Evolutionary conservation across 2,888 invertebrate species (phyloP), one percentile per base, ranked within the genome.

Genomic region (Scaptomyza reducta): DNA sequence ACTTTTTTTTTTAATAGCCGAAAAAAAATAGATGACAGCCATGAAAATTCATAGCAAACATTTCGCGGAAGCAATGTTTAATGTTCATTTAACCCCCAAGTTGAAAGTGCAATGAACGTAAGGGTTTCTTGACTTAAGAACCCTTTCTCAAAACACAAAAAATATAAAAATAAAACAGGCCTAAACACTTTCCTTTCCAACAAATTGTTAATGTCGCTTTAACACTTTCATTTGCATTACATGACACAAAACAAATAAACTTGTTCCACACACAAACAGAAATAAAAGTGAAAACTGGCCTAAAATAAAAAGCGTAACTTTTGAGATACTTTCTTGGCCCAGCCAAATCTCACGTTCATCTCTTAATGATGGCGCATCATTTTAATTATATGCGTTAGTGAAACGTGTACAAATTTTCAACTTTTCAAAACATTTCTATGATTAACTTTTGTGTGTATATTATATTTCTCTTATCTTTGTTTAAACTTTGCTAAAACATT

Each of bases 261-360:
- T 69, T 72, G 86, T 86, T 79, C 62, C 22, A 22, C 22, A 22
- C 22, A 22, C 22, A 22, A 1, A 22, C 22, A 22, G 4, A 22
- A 87, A 85, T 77, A 83, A 83, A 83, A 83, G 87, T 87, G 83
- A 83, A 83, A 83, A 78, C 77, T 69, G 65, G 49, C 41, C 38
- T 50, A 18, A 33, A 33, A 7, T 7, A 35, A 33, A 9, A 18
- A 16, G 3, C 58, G 65, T 64, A 59, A 51, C 22, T 49, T 49
- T 44, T 11, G 22, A 62, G 63, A 50, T 51, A 65, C 83, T 79
- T 73, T 73, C 61, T 70, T 64, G 54, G 49, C 31, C 56, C 18
- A 49, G 35, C 46, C 65, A 76, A 84, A 83, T 83, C 83, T 83
- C 87, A 87, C 87, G 87, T 85, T 70, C 85, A 87, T 81, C 83